phyloP scores from a whole-genome alignment of 2,797 vertebrate genomes.

The Chanos chanos region DNA sequence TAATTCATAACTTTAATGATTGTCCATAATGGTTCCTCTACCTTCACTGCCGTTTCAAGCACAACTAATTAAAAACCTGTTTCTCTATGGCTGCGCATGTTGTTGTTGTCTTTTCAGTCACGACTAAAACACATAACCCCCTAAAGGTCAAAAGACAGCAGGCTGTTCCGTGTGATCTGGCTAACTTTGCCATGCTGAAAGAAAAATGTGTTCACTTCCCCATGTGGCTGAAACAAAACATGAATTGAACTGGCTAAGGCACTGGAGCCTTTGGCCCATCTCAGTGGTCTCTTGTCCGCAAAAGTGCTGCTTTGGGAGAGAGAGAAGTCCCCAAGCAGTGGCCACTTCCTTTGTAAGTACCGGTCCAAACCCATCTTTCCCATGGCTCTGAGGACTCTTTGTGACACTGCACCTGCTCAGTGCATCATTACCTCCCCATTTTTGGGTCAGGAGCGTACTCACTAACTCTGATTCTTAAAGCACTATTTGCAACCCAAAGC shows the following conservation, averaged over 20 bases:
- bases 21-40: too few relatives aligned
- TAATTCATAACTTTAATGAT: too few relatives aligned
- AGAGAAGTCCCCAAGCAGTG: constrained; percentile 29
- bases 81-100: too few relatives aligned
- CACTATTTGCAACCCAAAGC: neutral
- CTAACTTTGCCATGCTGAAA: neutral
- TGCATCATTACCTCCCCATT: neutral
- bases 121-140: too few relatives aligned
- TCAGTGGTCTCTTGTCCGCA: constrained; percentile 37
- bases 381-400: constrained; percentile 42
- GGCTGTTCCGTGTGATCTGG: too few relatives aligned
- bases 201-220: constrained; percentile 3
- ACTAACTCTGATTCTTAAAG: constrained; percentile 7
- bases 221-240: constrained; percentile 2
- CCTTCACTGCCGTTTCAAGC: too few relatives aligned
- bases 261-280: constrained; percentile 7
- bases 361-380: constrained; percentile 19
- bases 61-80: too few relatives aligned
- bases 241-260: constrained; percentile 11
- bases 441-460: constrained; percentile 7
- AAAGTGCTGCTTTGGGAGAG: constrained; percentile 19
- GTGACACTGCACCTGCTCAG: constrained; percentile 45
- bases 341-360: constrained; percentile 28
- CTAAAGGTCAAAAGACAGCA: too few relatives aligned
- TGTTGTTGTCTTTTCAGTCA: too few relatives aligned